Evolutionary conservation across 2,113 vertebrate genomes (phyloP).

Genomic region (Tetrao urogallus): DNA sequence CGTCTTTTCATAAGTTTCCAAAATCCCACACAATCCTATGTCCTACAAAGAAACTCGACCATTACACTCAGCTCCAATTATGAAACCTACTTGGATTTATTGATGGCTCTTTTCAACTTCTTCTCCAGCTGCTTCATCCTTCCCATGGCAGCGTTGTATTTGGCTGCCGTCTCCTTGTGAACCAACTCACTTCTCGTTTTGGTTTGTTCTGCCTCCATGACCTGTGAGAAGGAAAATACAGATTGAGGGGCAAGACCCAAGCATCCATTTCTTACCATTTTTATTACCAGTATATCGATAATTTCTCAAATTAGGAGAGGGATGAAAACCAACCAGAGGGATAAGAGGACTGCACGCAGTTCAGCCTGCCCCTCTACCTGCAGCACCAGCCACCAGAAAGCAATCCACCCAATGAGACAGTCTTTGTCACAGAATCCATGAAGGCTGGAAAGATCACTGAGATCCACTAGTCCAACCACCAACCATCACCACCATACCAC

Average conservation of each 20-base stretch:
- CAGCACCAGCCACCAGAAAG: neutral
- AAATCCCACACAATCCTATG: rapidly evolving
- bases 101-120: slow-evolving; percentile 96
- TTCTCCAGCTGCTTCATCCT: slow-evolving; percentile 98
- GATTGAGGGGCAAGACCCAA: neutral
- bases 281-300: neutral
- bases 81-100: slow-evolving; percentile 92
- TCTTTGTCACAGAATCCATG: too few relatives aligned
- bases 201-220: slow-evolving; percentile 96
- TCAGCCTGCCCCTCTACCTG: neutral
- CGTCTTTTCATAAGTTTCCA: neutral
- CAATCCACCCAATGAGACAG: rapidly evolving
- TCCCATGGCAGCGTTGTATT: slow-evolving; percentile 90
- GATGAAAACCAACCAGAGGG: neutral
- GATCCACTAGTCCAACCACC: too few relatives aligned
- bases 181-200: slow-evolving; percentile 91
- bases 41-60: neutral
- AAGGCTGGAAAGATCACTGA: too few relatives aligned
- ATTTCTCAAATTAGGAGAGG: neutral
- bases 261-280: neutral
- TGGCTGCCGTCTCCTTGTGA: slow-evolving; percentile 94
- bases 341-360: neutral
- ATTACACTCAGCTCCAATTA: rapidly evolving
- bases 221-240: slow-evolving; percentile 76
- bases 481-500: too few relatives aligned